Evolutionary conservation across 2,888 invertebrate species (phyloP).

Genomic region (Xanthorhoe spadicearia): DNA sequence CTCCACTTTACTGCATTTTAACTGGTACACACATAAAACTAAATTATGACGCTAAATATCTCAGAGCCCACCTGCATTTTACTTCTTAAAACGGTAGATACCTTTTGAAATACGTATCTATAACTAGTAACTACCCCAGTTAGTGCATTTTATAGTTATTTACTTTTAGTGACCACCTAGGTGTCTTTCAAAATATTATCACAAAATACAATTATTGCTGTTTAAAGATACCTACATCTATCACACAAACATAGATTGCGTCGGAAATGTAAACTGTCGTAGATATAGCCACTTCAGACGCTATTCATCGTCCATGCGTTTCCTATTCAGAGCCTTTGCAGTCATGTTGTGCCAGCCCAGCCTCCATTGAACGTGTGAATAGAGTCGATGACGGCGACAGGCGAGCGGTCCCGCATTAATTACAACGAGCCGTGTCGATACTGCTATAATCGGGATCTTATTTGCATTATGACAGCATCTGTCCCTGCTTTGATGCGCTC

Average conservation of each 20-base stretch:
- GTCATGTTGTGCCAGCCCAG: slow-evolving; percentile 59
- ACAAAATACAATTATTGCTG: background rate
- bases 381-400: slow-evolving; percentile 68
- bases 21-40: background rate
- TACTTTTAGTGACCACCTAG: too few relatives aligned
- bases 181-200: background rate
- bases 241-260: slow-evolving; percentile 46
- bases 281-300: slow-evolving; percentile 71
- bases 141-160: too few relatives aligned
- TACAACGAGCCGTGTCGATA: slow-evolving; percentile 60
- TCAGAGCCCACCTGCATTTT: too few relatives aligned
- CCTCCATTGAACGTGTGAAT: slow-evolving; percentile 77
- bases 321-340: slow-evolving; percentile 66
- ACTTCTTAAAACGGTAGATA: too few relatives aligned
- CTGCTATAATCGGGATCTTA: slow-evolving; percentile 58
- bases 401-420: slow-evolving; percentile 78
- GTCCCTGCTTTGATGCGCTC: slow-evolving; percentile 35
- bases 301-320: slow-evolving; percentile 75
- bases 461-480: slow-evolving; percentile 58
- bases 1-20: slow-evolving; percentile 6
- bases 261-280: slow-evolving; percentile 66
- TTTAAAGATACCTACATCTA: background rate
- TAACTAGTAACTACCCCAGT: too few relatives aligned
- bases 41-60: too few relatives aligned
- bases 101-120: too few relatives aligned